Base-by-base conservation (phyloP, 1,140 invertebrate species). In the Ruditapes philippinarum region DNA sequence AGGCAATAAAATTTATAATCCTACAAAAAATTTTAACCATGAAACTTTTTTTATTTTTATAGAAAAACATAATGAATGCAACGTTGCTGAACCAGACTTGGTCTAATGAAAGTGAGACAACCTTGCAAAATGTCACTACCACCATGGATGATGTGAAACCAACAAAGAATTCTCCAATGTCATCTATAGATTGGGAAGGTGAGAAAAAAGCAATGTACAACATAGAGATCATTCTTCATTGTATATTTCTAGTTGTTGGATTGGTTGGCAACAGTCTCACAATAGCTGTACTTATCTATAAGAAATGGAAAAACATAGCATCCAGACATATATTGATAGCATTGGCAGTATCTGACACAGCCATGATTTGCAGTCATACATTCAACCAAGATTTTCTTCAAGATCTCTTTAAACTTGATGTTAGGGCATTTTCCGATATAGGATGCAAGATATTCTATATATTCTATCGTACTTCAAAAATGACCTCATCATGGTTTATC, bases 401-500 rank as follows among this genome's bases (percentile, higher is more conserved):
- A 19, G 45, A 88, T 2, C 0, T 90, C 2, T n/a, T 91, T 12
- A 78, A 83, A 14, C 12, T 86, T n/a, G 91, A 91, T 45, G 68
- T 85, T 28, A 19, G 91, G 33, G 87, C 91, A 22, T 33, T 90
- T 42, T 85, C 85, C 9, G 11, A 42, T 22, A 19, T 89, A 0
- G 73, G 78, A 7, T 92, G 91, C 73, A 86, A 89, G 38, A 22
- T 88, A 9, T 92, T 91, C 42, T 92, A 82, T 62, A 60, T 74
- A 28, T 17, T 89, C 54, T 91, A 36, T 40, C 51, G 78, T 9
- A 91, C 89, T 4, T 68, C 83, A 33, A 92, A 92, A 81, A 83
- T 91, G 91, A 80, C 91, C 5, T 91, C 91, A 5, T 85, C 92
- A 11, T 92, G 92, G 89, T 83, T 92, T n/a, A 79, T 92, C 4